phyloP scores from a whole-genome alignment of 2,797 vertebrate species.

The Sebastes reedi region DNA sequence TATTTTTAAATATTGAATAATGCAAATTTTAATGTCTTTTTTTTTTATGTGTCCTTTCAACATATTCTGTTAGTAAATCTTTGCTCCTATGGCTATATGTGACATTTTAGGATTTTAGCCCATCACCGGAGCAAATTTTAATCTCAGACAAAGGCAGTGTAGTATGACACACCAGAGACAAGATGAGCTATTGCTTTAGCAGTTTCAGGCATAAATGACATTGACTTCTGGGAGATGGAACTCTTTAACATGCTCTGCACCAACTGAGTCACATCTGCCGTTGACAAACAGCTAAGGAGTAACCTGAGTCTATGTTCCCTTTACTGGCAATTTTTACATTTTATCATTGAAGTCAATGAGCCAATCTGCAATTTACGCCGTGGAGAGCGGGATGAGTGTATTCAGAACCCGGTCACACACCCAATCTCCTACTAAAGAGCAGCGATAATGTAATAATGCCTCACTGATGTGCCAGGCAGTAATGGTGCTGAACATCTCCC shows the following conservation, averaged over 20 bases:
- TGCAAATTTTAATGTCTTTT: not conserved
- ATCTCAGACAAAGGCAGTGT: slow-evolving; percentile 78
- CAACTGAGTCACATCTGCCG: slow-evolving; percentile 85
- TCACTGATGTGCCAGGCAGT: slow-evolving; percentile 93
- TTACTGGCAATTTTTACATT: slow-evolving; percentile 95
- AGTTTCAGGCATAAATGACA: slow-evolving; percentile 82
- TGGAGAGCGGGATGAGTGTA: slow-evolving; percentile 94
- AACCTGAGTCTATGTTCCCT: slow-evolving; percentile 90
- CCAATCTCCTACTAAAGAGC: slow-evolving; percentile 96
- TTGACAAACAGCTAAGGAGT: slow-evolving; percentile 91
- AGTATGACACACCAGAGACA: slow-evolving; percentile 77
- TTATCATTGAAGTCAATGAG: slow-evolving; percentile 98
- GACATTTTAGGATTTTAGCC: slow-evolving; percentile 61
- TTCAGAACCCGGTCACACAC: slow-evolving; percentile 94
- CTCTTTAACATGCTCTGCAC: slow-evolving; percentile 86
- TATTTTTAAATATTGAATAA: not conserved
- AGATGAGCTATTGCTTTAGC: slow-evolving; percentile 81
- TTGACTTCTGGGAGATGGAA: slow-evolving; percentile 82
- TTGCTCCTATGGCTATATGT: slow-evolving; percentile 17
- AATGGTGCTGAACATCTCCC: slow-evolving; percentile 96
- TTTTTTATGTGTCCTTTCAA: slow-evolving; percentile 1
- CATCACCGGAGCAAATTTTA: slow-evolving; percentile 61
- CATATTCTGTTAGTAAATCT: slow-evolving; percentile 44
- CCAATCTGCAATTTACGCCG: slow-evolving; percentile 95
- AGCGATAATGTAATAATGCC: slow-evolving; percentile 96